A percentile compares a stretch with the other conserved stretches of the same genome.
Evolutionary conservation across 2,113 vertebrate genomes (phyloP).

Genomic region (Arvicanthis niloticus): DNA sequence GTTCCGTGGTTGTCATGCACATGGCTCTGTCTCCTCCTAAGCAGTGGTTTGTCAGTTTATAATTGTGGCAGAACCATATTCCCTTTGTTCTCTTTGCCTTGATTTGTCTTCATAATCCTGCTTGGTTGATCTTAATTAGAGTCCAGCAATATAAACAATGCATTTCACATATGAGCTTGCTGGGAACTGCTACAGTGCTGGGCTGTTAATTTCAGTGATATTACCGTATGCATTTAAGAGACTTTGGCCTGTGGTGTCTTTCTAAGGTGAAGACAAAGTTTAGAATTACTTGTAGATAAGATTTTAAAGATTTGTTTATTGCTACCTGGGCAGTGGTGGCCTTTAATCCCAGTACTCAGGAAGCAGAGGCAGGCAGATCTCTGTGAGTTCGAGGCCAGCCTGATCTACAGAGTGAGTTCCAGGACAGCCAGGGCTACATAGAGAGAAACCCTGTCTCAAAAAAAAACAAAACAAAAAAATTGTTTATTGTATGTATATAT

Average conservation of each 20-base stretch:
- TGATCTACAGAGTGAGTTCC: not conserved
- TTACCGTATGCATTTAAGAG: not conserved
- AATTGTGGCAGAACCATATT: not conserved
- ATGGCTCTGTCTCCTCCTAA: not conserved
- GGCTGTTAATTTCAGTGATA: not conserved
- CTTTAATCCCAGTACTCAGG: not conserved
- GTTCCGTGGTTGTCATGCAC: not conserved
- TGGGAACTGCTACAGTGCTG: not conserved
- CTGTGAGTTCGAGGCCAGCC: not conserved
- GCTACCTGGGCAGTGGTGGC: not conserved
- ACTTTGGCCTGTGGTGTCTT: not conserved
- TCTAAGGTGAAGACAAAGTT: slow-evolving; percentile 15
- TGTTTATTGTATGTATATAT: not conserved
- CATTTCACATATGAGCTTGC: not conserved
- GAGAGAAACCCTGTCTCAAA: not conserved
- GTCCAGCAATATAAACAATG: slow-evolving; percentile 23
- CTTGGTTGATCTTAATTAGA: not conserved
- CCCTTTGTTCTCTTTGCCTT: slow-evolving; percentile 5
- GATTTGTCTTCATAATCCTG: not conserved
- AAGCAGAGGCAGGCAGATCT: not conserved
- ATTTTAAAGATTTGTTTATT: not conserved
- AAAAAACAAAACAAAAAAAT: not conserved
- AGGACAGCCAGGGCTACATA: not conserved
- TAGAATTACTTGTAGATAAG: not conserved
- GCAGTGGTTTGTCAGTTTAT: not conserved